Evolutionary conservation across 1,140 invertebrate genomes (phyloP).

Genomic region (Formica exsecta): DNA sequence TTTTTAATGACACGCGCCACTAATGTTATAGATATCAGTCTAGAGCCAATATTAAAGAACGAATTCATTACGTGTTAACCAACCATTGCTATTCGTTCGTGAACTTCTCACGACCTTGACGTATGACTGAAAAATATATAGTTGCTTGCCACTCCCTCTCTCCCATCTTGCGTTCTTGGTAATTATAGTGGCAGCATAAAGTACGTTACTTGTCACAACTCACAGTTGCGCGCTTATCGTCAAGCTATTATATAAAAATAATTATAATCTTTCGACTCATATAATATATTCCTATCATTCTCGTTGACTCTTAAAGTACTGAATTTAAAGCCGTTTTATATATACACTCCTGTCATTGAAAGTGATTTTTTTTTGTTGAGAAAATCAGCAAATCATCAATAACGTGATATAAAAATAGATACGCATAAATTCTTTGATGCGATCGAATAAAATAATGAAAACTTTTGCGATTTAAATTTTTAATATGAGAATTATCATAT

Average conservation of each 20-base stretch:
- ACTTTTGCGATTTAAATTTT: background rate
- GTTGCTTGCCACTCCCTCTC: background rate
- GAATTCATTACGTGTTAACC: conserved; percentile 43
- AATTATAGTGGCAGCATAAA: conserved; percentile 20
- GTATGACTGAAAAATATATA: conserved; percentile 43
- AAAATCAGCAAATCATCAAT: background rate
- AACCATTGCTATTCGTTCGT: conserved; percentile 49
- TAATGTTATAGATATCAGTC: background rate
- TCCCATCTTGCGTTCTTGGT: background rate
- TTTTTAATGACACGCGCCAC: background rate
- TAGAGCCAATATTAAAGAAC: background rate
- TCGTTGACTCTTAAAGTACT: background rate
- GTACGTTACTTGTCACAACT: conserved; percentile 13
- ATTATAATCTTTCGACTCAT: background rate
- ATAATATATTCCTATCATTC: background rate
- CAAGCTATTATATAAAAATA: conserved; percentile 8
- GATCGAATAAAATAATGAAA: background rate
- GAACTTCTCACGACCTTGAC: conserved; percentile 50
- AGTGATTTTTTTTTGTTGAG: too few relatives aligned
- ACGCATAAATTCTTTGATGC: background rate
- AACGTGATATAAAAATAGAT: background rate
- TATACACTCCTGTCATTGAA: too few relatives aligned
- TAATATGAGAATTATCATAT: background rate
- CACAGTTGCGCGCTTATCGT: background rate
- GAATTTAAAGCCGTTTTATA: background rate